Conservation (phyloP, 2,888 invertebrate genomes). For the Lomographa bimaculata region DNA sequence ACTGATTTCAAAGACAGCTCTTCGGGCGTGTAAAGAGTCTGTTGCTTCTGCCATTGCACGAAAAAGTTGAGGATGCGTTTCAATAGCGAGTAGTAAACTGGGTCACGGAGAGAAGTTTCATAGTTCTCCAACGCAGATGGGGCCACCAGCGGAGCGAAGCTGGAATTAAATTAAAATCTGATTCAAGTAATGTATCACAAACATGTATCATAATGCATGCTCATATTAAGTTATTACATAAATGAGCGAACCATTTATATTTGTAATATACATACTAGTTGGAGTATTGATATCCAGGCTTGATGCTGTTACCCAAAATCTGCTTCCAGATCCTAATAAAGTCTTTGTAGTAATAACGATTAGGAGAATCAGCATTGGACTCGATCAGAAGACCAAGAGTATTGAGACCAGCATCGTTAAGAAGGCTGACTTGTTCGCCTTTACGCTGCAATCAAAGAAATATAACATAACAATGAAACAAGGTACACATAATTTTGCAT, state of each 20-base stretch:
- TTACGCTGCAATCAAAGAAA: conserved; percentile 46
- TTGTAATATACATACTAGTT: conserved; percentile 40
- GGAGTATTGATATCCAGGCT: conserved; percentile 40
- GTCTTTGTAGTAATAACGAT: conserved; percentile 84
- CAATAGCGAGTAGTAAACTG: conserved; percentile 87
- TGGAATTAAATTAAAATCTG: no score
- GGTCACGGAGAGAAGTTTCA: conserved; percentile 87
- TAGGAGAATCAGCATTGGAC: conserved; percentile 85
- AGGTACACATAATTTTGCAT: no score
- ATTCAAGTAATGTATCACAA: no score
- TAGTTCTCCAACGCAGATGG: conserved; percentile 86
- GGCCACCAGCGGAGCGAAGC: conserved; percentile 64
- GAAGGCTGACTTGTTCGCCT: conserved; percentile 82
- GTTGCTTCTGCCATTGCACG: conserved; percentile 81
- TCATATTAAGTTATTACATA: no score
- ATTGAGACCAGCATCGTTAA: conserved; percentile 84
- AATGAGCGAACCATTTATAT: no score
- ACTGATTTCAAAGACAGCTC: conserved; percentile 85
- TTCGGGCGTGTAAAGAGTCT: conserved; percentile 85
- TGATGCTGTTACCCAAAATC: conserved; percentile 80
- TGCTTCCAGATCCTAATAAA: conserved; percentile 81
- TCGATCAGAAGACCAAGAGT: conserved; percentile 86
- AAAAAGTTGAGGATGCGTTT: conserved; percentile 84
- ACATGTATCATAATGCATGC: neutral
- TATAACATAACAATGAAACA: no score